Evolutionary conservation across 2,888 invertebrate species (phyloP).

Genomic region (Dryocosmus kuriphilus): DNA sequence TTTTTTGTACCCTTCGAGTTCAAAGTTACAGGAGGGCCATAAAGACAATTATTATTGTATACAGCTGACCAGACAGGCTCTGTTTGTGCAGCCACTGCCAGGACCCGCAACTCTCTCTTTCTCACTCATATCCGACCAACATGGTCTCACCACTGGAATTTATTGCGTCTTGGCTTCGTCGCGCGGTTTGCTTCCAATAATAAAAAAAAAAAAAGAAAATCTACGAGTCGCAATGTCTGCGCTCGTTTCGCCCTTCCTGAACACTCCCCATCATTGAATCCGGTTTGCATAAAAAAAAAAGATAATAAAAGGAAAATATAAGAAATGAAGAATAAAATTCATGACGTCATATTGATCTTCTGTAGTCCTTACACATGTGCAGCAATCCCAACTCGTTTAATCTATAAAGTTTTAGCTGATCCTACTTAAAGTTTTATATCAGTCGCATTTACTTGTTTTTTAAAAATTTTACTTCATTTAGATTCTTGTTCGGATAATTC

Average conservation of each 20-base stretch:
- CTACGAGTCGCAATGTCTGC: not conserved
- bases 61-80: slow-evolving; percentile 37
- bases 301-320: not conserved
- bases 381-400: not conserved
- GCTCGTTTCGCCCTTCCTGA: not conserved
- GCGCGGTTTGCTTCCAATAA: slow-evolving; percentile 29
- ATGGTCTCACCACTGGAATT: slow-evolving; percentile 35
- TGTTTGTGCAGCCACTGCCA: slow-evolving; percentile 33
- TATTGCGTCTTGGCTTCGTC: slow-evolving; percentile 28
- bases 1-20: slow-evolving; percentile 28
- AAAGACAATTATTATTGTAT: slow-evolving; percentile 41
- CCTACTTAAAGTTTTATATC: not conserved
- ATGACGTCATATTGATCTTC: not conserved
- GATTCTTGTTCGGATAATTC: not conserved
- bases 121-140: slow-evolving; percentile 36
- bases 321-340: not conserved
- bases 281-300: not conserved
- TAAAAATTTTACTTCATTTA: not conserved
- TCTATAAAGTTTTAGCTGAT: not conserved
- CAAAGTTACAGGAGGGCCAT: slow-evolving; percentile 20
- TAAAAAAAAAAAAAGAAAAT: slow-evolving; percentile 13
- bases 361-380: not conserved
- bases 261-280: not conserved
- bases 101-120: slow-evolving; percentile 35
- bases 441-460: not conserved